Evolutionary conservation across 2,888 invertebrate species (phyloP), one percentile per base, ranked within the genome.

Genomic region (Liodrosophila aerea): DNA sequence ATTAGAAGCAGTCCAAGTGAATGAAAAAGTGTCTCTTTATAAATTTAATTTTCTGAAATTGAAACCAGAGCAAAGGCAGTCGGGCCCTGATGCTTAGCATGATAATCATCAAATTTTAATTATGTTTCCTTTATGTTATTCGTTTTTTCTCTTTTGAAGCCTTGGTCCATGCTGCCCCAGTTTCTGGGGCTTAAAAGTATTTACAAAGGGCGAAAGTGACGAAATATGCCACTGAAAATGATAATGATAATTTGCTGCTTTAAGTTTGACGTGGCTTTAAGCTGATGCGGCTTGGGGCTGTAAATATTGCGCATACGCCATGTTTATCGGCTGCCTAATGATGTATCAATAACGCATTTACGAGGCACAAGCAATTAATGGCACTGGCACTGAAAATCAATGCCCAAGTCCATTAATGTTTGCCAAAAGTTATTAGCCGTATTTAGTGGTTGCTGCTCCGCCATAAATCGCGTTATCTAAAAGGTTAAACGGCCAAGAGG

Each of bases 261-360:
- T 51, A 29, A 56, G 43, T 40, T 53, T 4, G 13, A 8, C 1
- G 47, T 15, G 1, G 41, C 62, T 70, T 75, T 36, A 75, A 78
- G 63, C n/a, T 4, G 13, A 8, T 1, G 47, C 13, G 1, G 41
- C 62, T 70, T 75, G 33, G 78, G 76, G 63, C 37, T 16, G 7
- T n/a, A 27, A 49, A 68, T 65, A 71, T 73, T 59, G 65, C 62
- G 78, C 43, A 78, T 78, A 62, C 74, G 80, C 71, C 61, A 47
- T 33, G 65, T 59, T 66, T 73, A 73, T 68, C 73, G 68, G 65
- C 22, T 68, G 83, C 62, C 76, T 82, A 78, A 78, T 78, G 78
- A 78, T 71, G 83, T 76, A 78, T 78, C 80, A 73, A 76, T 78
- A 78, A 80, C 76, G 57, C 60, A 54, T 78, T 77, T 70, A 82